Percentiles rank a stretch among this genome's conserved stretches.
Conservation (phyloP, 2,113 vertebrate genomes). For the Microcebus jonahi region DNA sequence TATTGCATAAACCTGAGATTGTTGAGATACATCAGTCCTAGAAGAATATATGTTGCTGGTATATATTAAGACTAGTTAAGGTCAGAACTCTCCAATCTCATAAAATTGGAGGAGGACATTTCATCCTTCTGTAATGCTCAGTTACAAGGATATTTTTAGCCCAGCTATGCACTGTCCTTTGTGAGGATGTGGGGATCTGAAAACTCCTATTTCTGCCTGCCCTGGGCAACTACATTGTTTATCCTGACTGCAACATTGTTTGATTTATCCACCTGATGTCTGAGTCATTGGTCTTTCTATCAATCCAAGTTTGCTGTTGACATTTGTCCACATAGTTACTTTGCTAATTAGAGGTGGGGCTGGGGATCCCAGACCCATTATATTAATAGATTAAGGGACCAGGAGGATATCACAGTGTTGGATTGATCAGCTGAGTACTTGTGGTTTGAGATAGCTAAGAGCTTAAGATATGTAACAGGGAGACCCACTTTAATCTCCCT, state of each 20-base stretch:
- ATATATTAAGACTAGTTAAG: not conserved
- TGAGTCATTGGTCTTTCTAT: not conserved
- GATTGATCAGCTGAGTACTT: not conserved
- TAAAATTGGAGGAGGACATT: not conserved
- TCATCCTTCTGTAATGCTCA: not conserved
- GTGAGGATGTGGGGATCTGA: not conserved
- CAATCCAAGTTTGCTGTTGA: not conserved
- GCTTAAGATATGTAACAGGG: not conserved
- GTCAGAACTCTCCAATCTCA: not conserved
- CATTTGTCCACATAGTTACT: not conserved
- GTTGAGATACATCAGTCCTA: not conserved
- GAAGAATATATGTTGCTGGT: not conserved
- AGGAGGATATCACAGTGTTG: not conserved
- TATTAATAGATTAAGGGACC: not conserved
- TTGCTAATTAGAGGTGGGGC: not conserved
- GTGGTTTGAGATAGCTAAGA: not conserved
- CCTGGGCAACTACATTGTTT: not conserved
- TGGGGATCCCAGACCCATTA: not conserved
- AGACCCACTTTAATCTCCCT: not conserved
- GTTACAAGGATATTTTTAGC: not conserved
- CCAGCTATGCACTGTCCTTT: not conserved
- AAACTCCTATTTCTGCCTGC: not conserved
- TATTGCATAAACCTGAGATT: not conserved
- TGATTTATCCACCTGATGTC: not conserved
- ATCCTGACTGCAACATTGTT: not conserved